Percentiles rank a stretch among this genome's conserved stretches.
phyloP scores from a whole-genome alignment of 2,113 vertebrate genomes.

The Dicaeum eximium region DNA sequence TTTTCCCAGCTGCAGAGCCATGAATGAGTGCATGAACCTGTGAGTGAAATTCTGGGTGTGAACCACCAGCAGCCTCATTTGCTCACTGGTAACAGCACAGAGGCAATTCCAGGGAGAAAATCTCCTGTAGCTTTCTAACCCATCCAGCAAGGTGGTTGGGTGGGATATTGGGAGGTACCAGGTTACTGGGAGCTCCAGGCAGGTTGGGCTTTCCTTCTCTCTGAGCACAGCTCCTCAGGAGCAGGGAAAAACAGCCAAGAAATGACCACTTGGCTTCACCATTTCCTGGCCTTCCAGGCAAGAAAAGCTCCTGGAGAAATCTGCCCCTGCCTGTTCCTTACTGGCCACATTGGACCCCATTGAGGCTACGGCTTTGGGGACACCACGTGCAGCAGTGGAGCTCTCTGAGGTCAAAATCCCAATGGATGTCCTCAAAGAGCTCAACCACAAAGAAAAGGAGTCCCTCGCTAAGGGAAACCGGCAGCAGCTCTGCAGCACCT shows the following conservation, averaged over 20 bases:
- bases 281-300: not conserved
- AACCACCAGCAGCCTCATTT: not conserved
- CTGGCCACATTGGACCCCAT: not conserved
- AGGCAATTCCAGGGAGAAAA: not conserved
- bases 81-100: not conserved
- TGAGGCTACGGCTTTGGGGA: not conserved
- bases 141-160: too few species aligned
- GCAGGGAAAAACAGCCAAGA: not conserved
- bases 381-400: not conserved
- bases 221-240: not conserved
- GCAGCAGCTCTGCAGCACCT: not conserved
- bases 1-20: not conserved
- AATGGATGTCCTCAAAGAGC: not conserved
- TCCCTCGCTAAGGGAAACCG: too few species aligned
- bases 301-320: not conserved
- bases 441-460: not conserved
- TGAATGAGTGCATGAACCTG: rapidly evolving
- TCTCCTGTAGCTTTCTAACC: not conserved
- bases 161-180: not conserved
- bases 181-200: not conserved
- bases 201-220: not conserved
- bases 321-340: not conserved
- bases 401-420: not conserved
- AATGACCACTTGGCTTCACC: not conserved
- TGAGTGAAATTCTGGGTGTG: not conserved